Base-by-base conservation (phyloP, 2,797 vertebrate genomes). In the Dermochelys coriacea region DNA sequence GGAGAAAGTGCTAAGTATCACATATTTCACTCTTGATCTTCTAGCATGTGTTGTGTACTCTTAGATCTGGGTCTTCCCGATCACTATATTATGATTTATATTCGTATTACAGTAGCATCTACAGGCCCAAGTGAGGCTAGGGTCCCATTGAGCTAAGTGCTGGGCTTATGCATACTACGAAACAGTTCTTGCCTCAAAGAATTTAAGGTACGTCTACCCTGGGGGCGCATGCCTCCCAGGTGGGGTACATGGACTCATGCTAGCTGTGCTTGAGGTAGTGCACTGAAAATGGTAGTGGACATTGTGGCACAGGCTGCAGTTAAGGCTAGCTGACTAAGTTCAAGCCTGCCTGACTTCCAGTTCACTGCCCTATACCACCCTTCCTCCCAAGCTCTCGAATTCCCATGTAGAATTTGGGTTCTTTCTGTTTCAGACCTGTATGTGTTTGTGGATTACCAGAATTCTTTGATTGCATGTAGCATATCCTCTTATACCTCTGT, bases 11-110 rank as follows among this genome's bases (percentile, higher is more conserved):
- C 0, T 54, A 16, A 64, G 7, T 77, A 88, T 52, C 80, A 92
- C 77, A 85, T 1, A 85, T 41, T 12, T 78, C 59, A 0, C 80
- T 82, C 64, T 82, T 80, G 29, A 84, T 41, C 82, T 89, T 64
- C 64, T 88, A 92, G 86, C n/a, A 14, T 64, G n/a, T 19, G 16
- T 54, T 80, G 83, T 77, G 91, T 94, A 85, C 59, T 37, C 78
- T 3, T 41, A n/a, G 45, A 29, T 82, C 78, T 84, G 61, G 81
- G 50, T 37, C n/a, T 81, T 85, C 34, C 47, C 85, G 88, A 91
- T 54, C 61, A 6, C 88, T 87, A 5, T 89, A 57, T 88, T 91
- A 75, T 41, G 84, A 90, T 71, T 5, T 34, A 61, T 15, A 14
- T 34, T 5, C 1, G 49, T 75, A 37, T 21, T 45, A 34, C 15